Conservation (phyloP, 2,113 vertebrate genomes). For the Phalacrocorax carbo region DNA sequence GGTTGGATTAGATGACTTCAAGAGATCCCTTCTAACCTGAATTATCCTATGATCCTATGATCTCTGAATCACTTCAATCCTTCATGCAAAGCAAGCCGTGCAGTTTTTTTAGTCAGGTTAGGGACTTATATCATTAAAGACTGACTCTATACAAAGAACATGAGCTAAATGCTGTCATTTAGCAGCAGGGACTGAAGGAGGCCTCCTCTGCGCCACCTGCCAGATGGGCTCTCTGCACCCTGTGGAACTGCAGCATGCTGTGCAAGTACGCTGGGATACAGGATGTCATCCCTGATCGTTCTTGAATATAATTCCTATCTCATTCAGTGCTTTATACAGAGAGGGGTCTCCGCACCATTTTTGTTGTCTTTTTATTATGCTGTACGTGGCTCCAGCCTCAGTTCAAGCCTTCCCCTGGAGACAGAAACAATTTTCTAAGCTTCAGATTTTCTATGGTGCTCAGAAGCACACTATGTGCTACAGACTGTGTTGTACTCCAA, state of each 20-base stretch:
- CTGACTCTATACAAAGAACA: not conserved
- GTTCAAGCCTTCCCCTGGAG: not conserved
- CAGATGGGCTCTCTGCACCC: not conserved
- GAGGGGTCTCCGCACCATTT: not conserved
- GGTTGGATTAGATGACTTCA: not conserved
- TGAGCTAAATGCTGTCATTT: not conserved
- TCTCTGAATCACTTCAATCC: not conserved
- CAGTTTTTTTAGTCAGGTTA: not conserved
- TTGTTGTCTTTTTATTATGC: not conserved
- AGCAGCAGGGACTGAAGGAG: not conserved
- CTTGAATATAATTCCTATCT: not conserved
- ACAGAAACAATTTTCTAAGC: not conserved
- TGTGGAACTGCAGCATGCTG: not conserved
- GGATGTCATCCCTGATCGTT: not conserved
- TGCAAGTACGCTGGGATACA: not conserved
- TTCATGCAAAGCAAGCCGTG: not conserved
- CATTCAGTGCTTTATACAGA: not conserved
- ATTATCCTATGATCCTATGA: not conserved
- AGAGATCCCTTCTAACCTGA: not conserved
- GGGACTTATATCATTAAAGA: not conserved
- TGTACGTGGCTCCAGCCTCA: not conserved
- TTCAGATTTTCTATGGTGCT: not conserved
- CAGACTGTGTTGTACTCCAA: not conserved
- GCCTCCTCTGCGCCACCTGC: not conserved
- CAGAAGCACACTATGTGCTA: not conserved